Percentiles rank a stretch among this genome's conserved stretches.
phyloP scores from a whole-genome alignment of 2,113 vertebrate species.

The Coregonus clupeaformis region DNA sequence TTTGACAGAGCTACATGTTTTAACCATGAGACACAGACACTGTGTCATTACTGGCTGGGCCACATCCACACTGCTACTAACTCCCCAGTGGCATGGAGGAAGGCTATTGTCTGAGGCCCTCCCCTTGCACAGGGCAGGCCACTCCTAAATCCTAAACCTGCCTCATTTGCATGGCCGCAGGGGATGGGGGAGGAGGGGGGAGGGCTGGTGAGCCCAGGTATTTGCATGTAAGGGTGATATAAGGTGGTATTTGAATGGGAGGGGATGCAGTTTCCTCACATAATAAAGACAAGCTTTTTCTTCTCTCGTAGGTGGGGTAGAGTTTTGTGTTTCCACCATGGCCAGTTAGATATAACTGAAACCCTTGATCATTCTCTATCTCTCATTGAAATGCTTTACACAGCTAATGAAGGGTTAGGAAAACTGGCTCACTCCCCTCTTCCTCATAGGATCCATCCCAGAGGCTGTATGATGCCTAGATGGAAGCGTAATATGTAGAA shows the following conservation, averaged over 20 bases:
- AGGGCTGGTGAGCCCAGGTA: conserved; percentile 3
- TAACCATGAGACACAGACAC: neutral
- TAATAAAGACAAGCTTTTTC: neutral
- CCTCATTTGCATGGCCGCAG: neutral
- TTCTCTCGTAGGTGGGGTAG: neutral
- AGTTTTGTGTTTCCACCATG: neutral
- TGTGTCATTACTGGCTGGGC: neutral
- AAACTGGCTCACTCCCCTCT: too few species aligned
- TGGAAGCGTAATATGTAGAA: too few species aligned
- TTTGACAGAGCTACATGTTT: conserved; percentile 5
- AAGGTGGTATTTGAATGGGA: neutral
- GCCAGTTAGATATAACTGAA: neutral
- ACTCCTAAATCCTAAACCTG: neutral
- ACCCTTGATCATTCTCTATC: neutral
- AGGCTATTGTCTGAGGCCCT: neutral
- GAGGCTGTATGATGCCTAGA: too few species aligned
- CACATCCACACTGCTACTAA: neutral
- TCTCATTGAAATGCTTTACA: too few species aligned
- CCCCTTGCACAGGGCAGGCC: neutral
- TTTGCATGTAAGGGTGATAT: neutral
- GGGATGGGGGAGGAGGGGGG: neutral
- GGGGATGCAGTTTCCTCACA: neutral
- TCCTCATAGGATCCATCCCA: too few species aligned
- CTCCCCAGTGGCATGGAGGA: neutral
- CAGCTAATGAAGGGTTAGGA: too few species aligned